phyloP scores from a whole-genome alignment of 1,140 invertebrate species.

The Zaprionus ornatus region DNA sequence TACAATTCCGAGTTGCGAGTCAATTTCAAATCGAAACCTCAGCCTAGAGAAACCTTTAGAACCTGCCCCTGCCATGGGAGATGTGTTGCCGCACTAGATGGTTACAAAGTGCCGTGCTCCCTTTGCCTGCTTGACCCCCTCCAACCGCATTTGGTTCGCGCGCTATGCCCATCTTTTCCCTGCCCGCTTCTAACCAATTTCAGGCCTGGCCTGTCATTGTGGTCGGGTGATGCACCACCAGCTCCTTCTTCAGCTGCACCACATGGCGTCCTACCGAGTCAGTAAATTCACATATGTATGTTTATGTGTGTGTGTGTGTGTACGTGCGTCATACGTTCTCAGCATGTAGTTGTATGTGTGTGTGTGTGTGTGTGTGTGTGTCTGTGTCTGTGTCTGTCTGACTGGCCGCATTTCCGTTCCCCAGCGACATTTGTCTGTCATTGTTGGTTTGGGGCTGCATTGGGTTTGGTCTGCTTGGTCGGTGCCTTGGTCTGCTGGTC shows the following conservation, averaged over 20 bases:
- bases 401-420: slow-evolving; percentile 35
- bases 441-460: slow-evolving; percentile 29
- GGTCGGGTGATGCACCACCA: slow-evolving; percentile 29
- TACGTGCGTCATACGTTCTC: slow-evolving; percentile 1
- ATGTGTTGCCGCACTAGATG: slow-evolving; percentile 12
- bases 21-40: slow-evolving; percentile 21
- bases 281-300: slow-evolving; percentile 32
- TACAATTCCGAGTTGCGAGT: slow-evolving; percentile 27
- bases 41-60: not conserved
- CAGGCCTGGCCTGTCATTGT: slow-evolving; percentile 37
- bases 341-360: not conserved
- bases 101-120: slow-evolving; percentile 7
- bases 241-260: slow-evolving; percentile 19
- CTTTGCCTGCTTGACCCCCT: not conserved
- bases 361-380: slow-evolving; percentile 1
- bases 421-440: slow-evolving; percentile 59
- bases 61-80: not conserved
- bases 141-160: no score
- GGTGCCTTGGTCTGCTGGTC: not conserved
- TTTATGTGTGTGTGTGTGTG: not conserved
- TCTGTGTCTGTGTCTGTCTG: slow-evolving; percentile 6
- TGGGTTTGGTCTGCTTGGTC: slow-evolving; percentile 16
- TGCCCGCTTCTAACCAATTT: slow-evolving; percentile 32
- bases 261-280: slow-evolving; percentile 33
- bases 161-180: not conserved